Base-by-base conservation (phyloP, 2,888 invertebrate species). In the Idaea biselata region DNA sequence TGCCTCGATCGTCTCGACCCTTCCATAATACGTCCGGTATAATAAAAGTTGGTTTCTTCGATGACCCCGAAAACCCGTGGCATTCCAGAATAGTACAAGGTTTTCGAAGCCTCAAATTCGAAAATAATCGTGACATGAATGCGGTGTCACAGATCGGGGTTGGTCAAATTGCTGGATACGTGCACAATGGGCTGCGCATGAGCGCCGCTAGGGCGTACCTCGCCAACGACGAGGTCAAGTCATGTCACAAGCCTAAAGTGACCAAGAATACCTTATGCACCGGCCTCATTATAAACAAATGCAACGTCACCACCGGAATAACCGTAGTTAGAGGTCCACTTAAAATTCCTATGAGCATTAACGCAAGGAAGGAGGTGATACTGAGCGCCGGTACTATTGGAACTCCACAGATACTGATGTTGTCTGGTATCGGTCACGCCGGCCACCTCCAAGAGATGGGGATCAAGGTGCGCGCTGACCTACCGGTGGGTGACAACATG, bases 371-470 rank as follows among this genome's bases (percentile, higher is more conserved):
- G 16, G 89, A 88, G 67, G 84, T 89, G 0, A 77, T 89, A 6
- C 67, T 89, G 14, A 80, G 84, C 44, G 87, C 89, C 0, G 89
- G 89, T 0, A 63, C 87, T 0, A 66, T 88, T 1, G 85, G 77
- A 0, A 83, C 84, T 0, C 81, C 89, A 8, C 86, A 88, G 55
- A 75, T 89, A 61, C 63, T 89, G 60, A 76, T 86, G 85, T 63
- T 83, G 25, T 89, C 89, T 0, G 89, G 89, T 0, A 67, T 89
- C 1, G 89, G 89, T 0, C 84, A 79, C 1, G 73, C 77, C 1
- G 72, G 76, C 0, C 86, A 87, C 59, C 72, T 89, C 53, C 53
- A 66, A 6, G 58, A 66, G 6, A 68, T 83, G 60, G 72, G 72
- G 0, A 81, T 89, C 18, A 62, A 70, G 0, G 77, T 84, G 3